phyloP scores from a whole-genome alignment of 2,888 invertebrate genomes.

The Drosophila affinis region DNA sequence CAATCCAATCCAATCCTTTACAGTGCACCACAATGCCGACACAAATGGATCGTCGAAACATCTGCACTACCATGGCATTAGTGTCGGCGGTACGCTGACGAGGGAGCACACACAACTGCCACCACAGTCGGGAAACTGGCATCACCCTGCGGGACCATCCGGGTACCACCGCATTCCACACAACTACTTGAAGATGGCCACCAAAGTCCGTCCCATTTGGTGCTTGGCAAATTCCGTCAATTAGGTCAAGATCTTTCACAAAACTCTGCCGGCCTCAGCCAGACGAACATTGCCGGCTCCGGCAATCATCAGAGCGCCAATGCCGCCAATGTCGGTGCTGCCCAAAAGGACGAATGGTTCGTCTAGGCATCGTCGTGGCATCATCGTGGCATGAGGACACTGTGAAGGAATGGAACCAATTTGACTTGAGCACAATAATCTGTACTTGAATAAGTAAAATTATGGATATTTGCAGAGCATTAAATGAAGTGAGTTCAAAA shows the following conservation, averaged over 20 bases:
- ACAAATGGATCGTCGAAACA: slow-evolving; percentile 88
- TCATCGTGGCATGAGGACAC: slow-evolving; percentile 8
- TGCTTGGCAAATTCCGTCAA: slow-evolving; percentile 92
- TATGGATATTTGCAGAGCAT: slow-evolving; percentile 83
- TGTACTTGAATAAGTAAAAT: slow-evolving; percentile 71
- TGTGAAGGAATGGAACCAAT: slow-evolving; percentile 55
- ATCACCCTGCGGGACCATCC: slow-evolving; percentile 93
- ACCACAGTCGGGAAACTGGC: slow-evolving; percentile 94
- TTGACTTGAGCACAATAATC: slow-evolving; percentile 76
- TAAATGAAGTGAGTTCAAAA: slow-evolving; percentile 82
- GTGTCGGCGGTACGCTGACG: slow-evolving; percentile 85
- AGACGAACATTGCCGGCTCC: slow-evolving; percentile 76
- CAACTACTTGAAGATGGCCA: slow-evolving; percentile 86
- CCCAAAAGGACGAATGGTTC: slow-evolving; percentile 96
- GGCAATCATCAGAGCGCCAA: slow-evolving; percentile 80
- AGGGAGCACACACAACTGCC: slow-evolving; percentile 86
- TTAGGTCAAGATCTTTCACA: slow-evolving; percentile 85
- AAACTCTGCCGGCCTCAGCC: slow-evolving; percentile 82
- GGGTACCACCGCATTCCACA: slow-evolving; percentile 85
- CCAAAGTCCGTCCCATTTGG: slow-evolving; percentile 96
- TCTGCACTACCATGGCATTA: slow-evolving; percentile 84
- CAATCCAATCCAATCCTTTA: not conserved
- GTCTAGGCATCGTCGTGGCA: slow-evolving; percentile 84
- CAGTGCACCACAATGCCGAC: slow-evolving; percentile 85
- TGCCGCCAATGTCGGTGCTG: slow-evolving; percentile 83